phyloP scores from a whole-genome alignment of 1,140 invertebrate species.

The Drosophila dunni region DNA sequence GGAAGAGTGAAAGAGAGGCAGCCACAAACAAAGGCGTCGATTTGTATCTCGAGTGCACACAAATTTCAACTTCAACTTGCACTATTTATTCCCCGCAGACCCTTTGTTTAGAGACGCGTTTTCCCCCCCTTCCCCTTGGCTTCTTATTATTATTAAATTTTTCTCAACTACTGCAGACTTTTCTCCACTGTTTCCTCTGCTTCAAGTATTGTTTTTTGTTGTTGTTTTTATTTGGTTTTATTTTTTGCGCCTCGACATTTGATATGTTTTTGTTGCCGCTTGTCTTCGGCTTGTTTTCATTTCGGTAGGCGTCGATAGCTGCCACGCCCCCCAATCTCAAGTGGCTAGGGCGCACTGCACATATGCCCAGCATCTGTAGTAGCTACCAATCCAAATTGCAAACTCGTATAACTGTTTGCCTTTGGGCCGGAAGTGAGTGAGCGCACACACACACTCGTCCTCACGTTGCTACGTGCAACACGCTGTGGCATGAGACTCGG shows the following conservation, averaged over 20 bases:
- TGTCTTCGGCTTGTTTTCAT: constrained; percentile 28
- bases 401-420: constrained; percentile 10
- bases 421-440: constrained; percentile 58
- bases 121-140: constrained; percentile 31
- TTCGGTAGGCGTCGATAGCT: constrained; percentile 61
- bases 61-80: constrained; percentile 31
- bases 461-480: constrained; percentile 16
- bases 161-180: constrained; percentile 18
- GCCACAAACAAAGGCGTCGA: constrained; percentile 76
- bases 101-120: constrained; percentile 32
- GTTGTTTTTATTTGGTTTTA: constrained; percentile 33
- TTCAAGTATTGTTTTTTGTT: constrained; percentile 26
- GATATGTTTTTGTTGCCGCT: constrained; percentile 58
- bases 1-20: constrained; percentile 10
- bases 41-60: constrained; percentile 57
- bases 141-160: constrained; percentile 41
- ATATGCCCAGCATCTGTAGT: constrained; percentile 65
- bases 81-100: constrained; percentile 1
- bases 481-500: constrained; percentile 18
- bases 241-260: constrained; percentile 40
- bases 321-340: constrained; percentile 54
- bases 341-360: constrained; percentile 27
- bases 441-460: no score
- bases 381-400: constrained; percentile 25
- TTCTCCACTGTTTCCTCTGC: constrained; percentile 18